A percentile compares a stretch with the other conserved stretches of the same genome.
Conservation (phyloP, 2,797 vertebrate genomes). For the Decapterus maruadsi region DNA sequence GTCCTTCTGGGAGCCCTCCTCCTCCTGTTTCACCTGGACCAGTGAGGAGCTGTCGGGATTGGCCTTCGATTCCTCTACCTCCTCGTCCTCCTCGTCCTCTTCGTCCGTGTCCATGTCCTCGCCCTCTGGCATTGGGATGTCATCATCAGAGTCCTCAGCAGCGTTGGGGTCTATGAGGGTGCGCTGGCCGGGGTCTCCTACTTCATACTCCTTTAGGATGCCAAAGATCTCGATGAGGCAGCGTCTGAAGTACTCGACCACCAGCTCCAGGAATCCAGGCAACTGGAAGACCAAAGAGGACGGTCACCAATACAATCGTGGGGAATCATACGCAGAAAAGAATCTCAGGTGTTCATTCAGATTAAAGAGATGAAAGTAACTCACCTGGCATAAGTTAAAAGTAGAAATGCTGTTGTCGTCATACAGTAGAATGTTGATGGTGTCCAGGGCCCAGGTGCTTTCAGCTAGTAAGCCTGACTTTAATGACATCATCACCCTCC, state of each 20-base stretch:
- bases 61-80: slow-evolving; percentile 67
- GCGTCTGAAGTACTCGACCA: slow-evolving; percentile 98
- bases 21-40: slow-evolving; percentile 82
- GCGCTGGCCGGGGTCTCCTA: slow-evolving; percentile 96
- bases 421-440: slow-evolving; percentile 98
- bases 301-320: not conserved
- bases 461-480: slow-evolving; percentile 98
- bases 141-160: slow-evolving; percentile 88
- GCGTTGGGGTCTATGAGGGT: slow-evolving; percentile 92
- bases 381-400: slow-evolving; percentile 97
- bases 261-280: slow-evolving; percentile 95
- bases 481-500: slow-evolving; percentile 99
- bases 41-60: slow-evolving; percentile 39
- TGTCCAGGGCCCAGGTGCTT: slow-evolving; percentile 99
- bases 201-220: slow-evolving; percentile 98
- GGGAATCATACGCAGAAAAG: not conserved
- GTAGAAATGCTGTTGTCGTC: slow-evolving; percentile 98
- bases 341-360: not conserved
- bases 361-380: slow-evolving; percentile 3
- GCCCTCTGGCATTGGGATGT: slow-evolving; percentile 82
- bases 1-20: slow-evolving; percentile 71
- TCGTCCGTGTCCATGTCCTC: slow-evolving; percentile 87
- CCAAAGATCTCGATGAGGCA: slow-evolving; percentile 99
- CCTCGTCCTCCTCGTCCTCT: slow-evolving; percentile 88
- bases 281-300: slow-evolving; percentile 82